phyloP scores from a whole-genome alignment of 2,797 vertebrate species.

The Oryzias dopingdopingensis region DNA sequence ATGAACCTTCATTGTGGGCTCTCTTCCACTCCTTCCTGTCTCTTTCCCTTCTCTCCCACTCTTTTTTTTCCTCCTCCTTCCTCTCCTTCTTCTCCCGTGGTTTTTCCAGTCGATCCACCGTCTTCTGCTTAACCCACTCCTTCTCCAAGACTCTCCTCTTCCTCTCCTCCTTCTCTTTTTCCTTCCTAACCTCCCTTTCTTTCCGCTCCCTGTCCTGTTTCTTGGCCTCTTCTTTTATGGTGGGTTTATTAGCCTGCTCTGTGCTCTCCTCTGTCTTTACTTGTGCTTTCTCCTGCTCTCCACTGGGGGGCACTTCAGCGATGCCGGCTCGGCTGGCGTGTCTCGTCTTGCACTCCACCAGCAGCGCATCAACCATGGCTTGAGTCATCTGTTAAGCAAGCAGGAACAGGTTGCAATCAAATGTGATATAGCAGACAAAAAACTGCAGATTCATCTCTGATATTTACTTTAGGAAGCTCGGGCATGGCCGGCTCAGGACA shows the following conservation, averaged over 20 bases:
- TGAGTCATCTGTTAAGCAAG: constrained; percentile 47
- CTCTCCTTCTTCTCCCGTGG: constrained; percentile 36
- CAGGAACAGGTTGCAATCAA: neutral
- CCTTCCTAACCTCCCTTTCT: constrained; percentile 4
- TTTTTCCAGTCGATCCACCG: constrained; percentile 14
- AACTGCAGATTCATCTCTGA: rapidly evolving
- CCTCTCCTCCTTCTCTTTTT: constrained; percentile 10
- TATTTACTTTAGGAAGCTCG: constrained; percentile 47
- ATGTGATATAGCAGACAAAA: neutral
- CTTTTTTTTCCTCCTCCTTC: constrained; percentile 26
- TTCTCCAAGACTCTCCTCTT: constrained; percentile 28
- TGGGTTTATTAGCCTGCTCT: neutral
- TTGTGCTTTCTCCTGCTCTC: neutral
- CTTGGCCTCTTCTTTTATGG: constrained; percentile 13
- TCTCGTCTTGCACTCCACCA: constrained; percentile 50
- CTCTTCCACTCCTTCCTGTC: constrained; percentile 49
- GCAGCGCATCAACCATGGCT: constrained; percentile 46
- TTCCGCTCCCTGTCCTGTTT: constrained; percentile 9
- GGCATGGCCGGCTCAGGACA: neutral
- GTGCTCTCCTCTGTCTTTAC: neutral
- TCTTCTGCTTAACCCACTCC: constrained; percentile 25
- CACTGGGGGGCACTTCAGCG: neutral
- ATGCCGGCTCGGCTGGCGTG: neutral
- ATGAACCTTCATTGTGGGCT: constrained; percentile 9
- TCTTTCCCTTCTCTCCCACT: constrained; percentile 32